Evolutionary conservation across 2,797 vertebrate genomes (phyloP), one percentile per base, ranked within the genome.

Genomic region (Platyrinchus mystaceus): DNA sequence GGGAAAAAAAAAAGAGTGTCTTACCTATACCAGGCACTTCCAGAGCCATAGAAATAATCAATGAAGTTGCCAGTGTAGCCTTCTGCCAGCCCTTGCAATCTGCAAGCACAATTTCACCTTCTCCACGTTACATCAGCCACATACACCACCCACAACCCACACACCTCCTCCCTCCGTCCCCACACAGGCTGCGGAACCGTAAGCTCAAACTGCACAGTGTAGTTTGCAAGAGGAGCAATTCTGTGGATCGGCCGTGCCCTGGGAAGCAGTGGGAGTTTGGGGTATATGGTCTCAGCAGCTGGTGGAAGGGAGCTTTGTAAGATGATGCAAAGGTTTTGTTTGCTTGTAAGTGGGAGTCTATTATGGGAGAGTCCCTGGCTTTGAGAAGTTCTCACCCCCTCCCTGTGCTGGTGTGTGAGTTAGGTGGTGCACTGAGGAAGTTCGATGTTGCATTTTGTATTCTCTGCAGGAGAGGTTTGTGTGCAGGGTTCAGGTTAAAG

Each of bases 81-180:
- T 56, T 76, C 37, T 67, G 41, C 49, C 56, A 49, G 53, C 56
- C 67, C 32, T 76, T 3, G 3, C 70, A 53, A 27, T 71, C 27
- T 75, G 36, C 0, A 2, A 92, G 76, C 18, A 12, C 71, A 74
- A 78, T 84, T 91, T 94, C 94, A 90, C 81, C 90, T 94, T 93
- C 82, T 78, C 68, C 64, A 21, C 6, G 3, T 50, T 71, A 89
- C 11, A 1, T 91, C 87, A 92, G 80, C 90, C 69, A n/a, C 85
- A 89, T 88, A 52, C 73, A 90, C 64, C 91, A 90, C 63, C 87
- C 93, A 76, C 84, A 96, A 22, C 77, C 82, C 82, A 74, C 88
- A 91, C 15, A 5, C 50, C 81, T 75, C 73, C 55, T 83, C 77
- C 66, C 74, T 80, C 67, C 0, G 0, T 71, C 41, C 76, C 79